Conservation (phyloP, 2,797 vertebrate genomes). For the Leptodactylus fallax region DNA sequence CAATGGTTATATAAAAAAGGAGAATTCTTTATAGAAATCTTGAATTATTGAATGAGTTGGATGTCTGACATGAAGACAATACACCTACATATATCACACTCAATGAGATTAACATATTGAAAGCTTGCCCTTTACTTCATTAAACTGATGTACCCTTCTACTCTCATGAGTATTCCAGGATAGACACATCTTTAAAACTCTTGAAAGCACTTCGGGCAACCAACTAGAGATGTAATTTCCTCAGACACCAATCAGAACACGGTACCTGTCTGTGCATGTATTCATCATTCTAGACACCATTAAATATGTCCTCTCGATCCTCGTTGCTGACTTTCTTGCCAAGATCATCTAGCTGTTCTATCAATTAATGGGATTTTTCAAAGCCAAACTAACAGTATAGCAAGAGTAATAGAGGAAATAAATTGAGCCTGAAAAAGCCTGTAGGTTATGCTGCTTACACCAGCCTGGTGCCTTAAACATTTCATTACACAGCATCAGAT, state of each 20-base stretch:
- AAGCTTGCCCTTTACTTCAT: conserved; percentile 43
- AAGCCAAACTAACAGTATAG: conserved; percentile 53
- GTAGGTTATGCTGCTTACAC: conserved; percentile 28
- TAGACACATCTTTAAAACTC: conserved; percentile 41
- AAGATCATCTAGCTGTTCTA: conserved; percentile 52
- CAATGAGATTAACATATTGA: conserved; percentile 42
- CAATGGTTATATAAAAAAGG: background rate
- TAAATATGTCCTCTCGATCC: conserved; percentile 40
- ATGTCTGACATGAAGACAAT: conserved; percentile 4
- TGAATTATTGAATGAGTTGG: conserved; percentile 1
- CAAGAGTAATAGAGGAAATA: conserved; percentile 42
- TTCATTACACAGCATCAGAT: conserved; percentile 25
- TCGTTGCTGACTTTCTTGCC: conserved; percentile 27
- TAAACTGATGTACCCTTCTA: conserved; percentile 27
- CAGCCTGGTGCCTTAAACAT: background rate
- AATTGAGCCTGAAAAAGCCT: conserved; percentile 41
- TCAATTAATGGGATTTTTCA: conserved; percentile 53
- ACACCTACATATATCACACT: conserved; percentile 9
- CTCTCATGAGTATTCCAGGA: conserved; percentile 29
- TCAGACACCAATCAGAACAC: conserved; percentile 43
- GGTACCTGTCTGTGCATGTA: conserved; percentile 22
- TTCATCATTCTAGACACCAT: conserved; percentile 53
- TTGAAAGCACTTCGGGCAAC: conserved; percentile 34
- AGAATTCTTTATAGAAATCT: conserved; percentile 2
- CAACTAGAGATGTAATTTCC: conserved; percentile 50